Conservation (phyloP, 2,113 vertebrate species). For the Vulpes vulpes region DNA sequence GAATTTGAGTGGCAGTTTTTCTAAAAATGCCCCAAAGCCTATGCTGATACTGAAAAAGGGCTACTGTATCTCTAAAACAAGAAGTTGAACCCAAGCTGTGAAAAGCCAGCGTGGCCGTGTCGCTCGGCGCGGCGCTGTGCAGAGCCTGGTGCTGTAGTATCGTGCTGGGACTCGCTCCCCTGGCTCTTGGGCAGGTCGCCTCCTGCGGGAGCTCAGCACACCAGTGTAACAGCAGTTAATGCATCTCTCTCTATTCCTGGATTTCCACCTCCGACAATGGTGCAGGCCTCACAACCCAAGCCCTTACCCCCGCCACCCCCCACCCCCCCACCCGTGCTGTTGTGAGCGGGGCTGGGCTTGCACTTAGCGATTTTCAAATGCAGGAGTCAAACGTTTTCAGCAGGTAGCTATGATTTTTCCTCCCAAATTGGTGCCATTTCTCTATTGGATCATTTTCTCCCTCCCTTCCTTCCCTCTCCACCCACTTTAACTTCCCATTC, state of each 20-base stretch:
- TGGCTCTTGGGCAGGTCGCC: constrained; percentile 49
- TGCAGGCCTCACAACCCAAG: constrained; percentile 70
- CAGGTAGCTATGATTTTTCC: constrained; percentile 80
- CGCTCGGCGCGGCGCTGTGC: constrained; percentile 77
- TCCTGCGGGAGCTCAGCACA: constrained; percentile 81
- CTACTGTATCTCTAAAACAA: constrained; percentile 85
- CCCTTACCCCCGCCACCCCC: background rate
- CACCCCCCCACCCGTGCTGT: background rate
- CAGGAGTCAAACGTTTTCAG: constrained; percentile 77
- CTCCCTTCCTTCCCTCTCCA: background rate
- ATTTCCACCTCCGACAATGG: constrained; percentile 70
- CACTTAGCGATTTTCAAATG: constrained; percentile 59
- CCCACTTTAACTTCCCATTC: background rate
- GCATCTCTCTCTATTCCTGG: constrained; percentile 60
- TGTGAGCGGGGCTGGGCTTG: background rate
- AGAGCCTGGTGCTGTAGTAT: constrained; percentile 86
- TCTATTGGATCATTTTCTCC: constrained; percentile 60
- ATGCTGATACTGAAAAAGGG: constrained; percentile 78
- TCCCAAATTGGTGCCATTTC: constrained; percentile 79
- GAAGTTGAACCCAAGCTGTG: constrained; percentile 88
- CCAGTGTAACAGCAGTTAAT: constrained; percentile 74
- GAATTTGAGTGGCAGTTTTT: constrained; percentile 72
- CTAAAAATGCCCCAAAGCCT: constrained; percentile 65
- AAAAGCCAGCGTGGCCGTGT: constrained; percentile 81
- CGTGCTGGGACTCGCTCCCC: constrained; percentile 74